Conservation (phyloP, 2,888 invertebrate species). For the Orthosia cruda region DNA sequence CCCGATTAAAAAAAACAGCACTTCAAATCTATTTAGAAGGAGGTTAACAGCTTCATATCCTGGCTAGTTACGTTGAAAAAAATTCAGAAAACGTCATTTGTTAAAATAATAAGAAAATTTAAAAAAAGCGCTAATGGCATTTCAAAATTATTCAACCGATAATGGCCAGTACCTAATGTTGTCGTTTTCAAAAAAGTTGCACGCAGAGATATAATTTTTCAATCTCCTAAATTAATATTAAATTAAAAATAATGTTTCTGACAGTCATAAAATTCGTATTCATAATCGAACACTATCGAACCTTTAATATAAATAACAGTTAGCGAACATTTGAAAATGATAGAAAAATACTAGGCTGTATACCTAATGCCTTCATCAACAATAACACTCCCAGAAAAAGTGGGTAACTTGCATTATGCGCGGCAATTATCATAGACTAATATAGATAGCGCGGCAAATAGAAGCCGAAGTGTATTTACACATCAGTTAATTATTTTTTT, state of each 20-base stretch:
- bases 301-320: no score
- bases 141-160: neutral
- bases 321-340: no score
- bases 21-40: neutral
- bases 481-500: no score
- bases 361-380: slow-evolving; percentile 3
- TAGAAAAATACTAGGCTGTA: slow-evolving; percentile 37
- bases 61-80: slow-evolving; percentile 12
- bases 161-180: neutral
- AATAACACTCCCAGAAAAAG: no score
- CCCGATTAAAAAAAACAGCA: neutral
- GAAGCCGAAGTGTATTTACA: no score
- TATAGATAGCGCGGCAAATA: slow-evolving; percentile 1
- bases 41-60: neutral
- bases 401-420: no score
- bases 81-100: neutral
- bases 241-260: no score
- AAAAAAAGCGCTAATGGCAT: slow-evolving; percentile 1
- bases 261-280: no score
- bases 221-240: no score
- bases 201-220: no score
- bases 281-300: no score
- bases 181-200: neutral
- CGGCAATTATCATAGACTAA: no score
- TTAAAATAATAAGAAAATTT: neutral